Base-by-base conservation (phyloP, 2,113 vertebrate genomes). In the Proterorhinus semilunaris region DNA sequence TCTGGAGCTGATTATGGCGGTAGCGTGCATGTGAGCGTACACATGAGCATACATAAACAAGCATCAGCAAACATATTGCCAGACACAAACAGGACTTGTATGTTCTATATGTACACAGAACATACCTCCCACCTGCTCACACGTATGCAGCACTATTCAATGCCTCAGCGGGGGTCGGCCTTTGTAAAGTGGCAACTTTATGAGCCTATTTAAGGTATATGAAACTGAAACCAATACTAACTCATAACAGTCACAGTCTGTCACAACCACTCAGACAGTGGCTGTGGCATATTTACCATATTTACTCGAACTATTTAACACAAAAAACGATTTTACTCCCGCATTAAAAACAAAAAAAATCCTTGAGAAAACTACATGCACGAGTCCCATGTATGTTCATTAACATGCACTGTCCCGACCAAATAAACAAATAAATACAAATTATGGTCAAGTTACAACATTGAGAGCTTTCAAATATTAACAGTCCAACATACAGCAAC, bases 1-100 rank as follows among this genome's bases (percentile, higher is more conserved):
- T 92, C 92, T 92, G 91, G 86, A 89, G 85, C 87, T 91, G 88
- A 92, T 93, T 93, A 93, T 84, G 87, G 86, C 70, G 83, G 42
- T 72, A 53, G 62, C 16, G 74, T 75, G 81, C 80, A 86, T 66
- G 36, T 45, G 70, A 53, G 65, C 13, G 74, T 75, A 81, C 80
- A 86, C 63, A 16, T 52, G 80, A 0, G 36, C 16, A 21, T 13
- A 52, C 63, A 71, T 62, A 72, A 81, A 87, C 84, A 89, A 77
- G 73, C 81, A 68, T 65, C 62, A 73, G 74, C 75, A 82, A 77
- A 82, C 75, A 78, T 50, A 46, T n/a, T 68, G 68, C 54, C 21
- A 16, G 66, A 62, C 79, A 82, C 74, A 81, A 76, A 83, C 79
- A 82, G 58, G 62, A 80, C 54, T 52, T 68, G 67, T 61, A 69